Evolutionary conservation across 2,888 invertebrate genomes (phyloP), one percentile per base, ranked within the genome.

Genomic region (Cepaea hortensis): DNA sequence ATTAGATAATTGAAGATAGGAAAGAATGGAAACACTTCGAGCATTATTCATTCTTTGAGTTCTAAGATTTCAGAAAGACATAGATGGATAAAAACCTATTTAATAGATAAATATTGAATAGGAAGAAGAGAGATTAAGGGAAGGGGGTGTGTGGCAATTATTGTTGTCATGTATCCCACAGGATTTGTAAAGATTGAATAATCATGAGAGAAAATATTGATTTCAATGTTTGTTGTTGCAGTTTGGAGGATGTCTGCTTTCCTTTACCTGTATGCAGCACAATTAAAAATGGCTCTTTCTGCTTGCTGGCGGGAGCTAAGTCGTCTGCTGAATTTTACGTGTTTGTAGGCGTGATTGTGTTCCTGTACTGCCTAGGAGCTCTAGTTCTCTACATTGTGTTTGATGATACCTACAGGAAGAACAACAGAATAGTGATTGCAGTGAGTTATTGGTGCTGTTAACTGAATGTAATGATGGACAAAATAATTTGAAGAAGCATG

Each of bases 331-430:
- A 96, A 94, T 97, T 96, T 95, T 97, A 96, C 93, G 96, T 96
- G 75, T 96, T 96, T 85, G 96, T 96, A 87, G 96, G 96, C 68
- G 96, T 96, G 65, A 94, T 96, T 82, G 95, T 96, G n/a, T 95
- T 96, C 93, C 94, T 96, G 73, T 96, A 96, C 90, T 94, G 95
- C 84, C 89, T 95, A 50, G 95, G 93, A n/a, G 93, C 94, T 62
- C 88, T 95, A 20, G 93, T 94, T 82, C 88, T 95, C 88, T 96
- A 96, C 92, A 92, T 95, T 80, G 93, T 95, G 88, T 93, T 94
- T 86, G 93, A 93, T 88, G 93, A 94, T 23, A 88, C 92, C 88
- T 95, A 95, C 89, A 91, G 93, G 75, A 92, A 92, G 79, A 92
- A 93, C 90, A 94, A 90, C 87, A 91, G 95, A 87, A 91, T 95